These are phyloP conservation scores for Ptychoptera albimana DNA, from an alignment of 2,888 invertebrate genomes.

Conservation along the genomic window DNA sequence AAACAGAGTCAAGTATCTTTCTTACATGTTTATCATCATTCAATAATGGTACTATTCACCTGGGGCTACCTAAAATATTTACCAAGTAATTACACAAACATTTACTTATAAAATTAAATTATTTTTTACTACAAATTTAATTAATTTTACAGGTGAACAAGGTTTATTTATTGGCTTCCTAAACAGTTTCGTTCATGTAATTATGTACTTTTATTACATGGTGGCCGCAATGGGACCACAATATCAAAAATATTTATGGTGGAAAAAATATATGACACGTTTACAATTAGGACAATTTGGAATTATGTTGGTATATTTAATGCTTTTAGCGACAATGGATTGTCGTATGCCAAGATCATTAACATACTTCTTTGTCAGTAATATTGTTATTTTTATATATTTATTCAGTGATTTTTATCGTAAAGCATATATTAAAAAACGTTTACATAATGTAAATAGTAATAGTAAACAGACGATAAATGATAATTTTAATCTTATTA, in stretches of 20 bases:
- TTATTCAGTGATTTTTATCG: conserved; percentile 42
- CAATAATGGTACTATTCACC: conserved; percentile 59
- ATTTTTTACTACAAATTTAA: conserved; percentile 5
- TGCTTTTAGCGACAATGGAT: conserved; percentile 32
- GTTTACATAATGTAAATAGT: neutral
- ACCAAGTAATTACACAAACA: conserved; percentile 37
- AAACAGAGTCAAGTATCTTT: conserved; percentile 78
- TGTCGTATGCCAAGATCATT: conserved; percentile 38
- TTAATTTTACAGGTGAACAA: conserved; percentile 24
- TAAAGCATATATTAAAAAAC: conserved; percentile 34
- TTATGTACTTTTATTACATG: conserved; percentile 38
- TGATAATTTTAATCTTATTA: neutral
- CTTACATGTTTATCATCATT: conserved; percentile 80
- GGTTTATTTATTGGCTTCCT: conserved; percentile 33
- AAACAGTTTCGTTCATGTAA: conserved; percentile 34
- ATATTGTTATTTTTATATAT: conserved; percentile 38
- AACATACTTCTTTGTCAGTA: conserved; percentile 38
- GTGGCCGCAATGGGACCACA: conserved; percentile 33
- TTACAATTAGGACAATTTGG: conserved; percentile 44
- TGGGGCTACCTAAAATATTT: conserved; percentile 68
- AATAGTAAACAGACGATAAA: neutral
- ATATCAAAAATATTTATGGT: conserved; percentile 35
- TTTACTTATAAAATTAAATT: neutral
- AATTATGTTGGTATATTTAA: conserved; percentile 47
- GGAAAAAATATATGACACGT: conserved; percentile 37